These are phyloP conservation scores for Macrotis lagotis DNA, from an alignment of 2,113 vertebrate species.

Conservation along the genomic window DNA sequence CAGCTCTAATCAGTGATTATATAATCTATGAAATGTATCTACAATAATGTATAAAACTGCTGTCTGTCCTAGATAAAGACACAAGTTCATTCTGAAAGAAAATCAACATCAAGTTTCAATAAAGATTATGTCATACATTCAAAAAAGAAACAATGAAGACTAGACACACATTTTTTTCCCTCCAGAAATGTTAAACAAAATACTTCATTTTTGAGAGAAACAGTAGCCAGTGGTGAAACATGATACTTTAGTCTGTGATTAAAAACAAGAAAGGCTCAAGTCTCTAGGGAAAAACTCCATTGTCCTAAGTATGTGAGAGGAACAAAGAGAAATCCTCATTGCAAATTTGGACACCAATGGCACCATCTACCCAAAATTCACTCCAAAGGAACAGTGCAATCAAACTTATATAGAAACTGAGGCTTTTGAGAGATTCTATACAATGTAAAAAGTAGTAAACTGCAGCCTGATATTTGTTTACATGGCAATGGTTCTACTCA, in stretches of 20 bases:
- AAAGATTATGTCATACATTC: not conserved
- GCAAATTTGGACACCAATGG: not conserved
- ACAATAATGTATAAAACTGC: too few species aligned
- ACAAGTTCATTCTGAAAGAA: too few species aligned
- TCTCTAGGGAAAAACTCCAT: not conserved
- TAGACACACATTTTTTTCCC: not conserved
- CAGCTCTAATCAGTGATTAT: too few species aligned
- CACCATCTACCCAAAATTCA: not conserved
- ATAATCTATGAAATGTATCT: too few species aligned
- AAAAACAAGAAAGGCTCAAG: conserved; percentile 36
- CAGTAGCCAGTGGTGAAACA: not conserved
- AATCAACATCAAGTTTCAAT: too few species aligned
- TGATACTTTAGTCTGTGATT: not conserved
- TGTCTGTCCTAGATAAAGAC: too few species aligned
- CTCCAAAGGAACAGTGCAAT: not conserved
- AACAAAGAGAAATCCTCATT: conserved; percentile 34
- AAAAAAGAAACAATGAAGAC: not conserved
- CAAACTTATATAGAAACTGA: conserved; percentile 7
- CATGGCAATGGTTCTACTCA: not conserved
- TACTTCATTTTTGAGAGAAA: conserved; percentile 1
- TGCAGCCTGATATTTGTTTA: not conserved
- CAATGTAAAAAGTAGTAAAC: not conserved
- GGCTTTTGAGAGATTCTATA: not conserved
- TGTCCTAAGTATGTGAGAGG: conserved; percentile 27
- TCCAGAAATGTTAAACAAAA: not conserved